Evolutionary conservation across 2,888 invertebrate genomes (phyloP).

Genomic region (Aporophyla nigra): DNA sequence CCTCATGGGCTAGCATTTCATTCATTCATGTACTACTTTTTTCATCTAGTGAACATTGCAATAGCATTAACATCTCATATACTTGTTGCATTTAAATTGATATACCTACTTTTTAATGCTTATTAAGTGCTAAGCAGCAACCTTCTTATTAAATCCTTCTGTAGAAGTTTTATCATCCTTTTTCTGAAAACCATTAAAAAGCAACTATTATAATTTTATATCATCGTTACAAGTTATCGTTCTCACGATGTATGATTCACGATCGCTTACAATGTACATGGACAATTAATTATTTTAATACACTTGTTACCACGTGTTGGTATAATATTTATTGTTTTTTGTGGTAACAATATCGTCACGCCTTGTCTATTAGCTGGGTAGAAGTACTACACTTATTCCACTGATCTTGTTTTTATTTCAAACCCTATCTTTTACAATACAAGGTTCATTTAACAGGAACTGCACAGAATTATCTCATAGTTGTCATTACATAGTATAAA

Average conservation of each 20-base stretch:
- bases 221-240: constrained; percentile 28
- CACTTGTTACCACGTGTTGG: constrained; percentile 37
- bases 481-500: too few relatives aligned
- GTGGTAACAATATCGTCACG: not conserved
- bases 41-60: not conserved
- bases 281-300: constrained; percentile 21
- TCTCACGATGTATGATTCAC: constrained; percentile 57
- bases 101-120: not conserved
- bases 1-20: too few relatives aligned
- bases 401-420: too few relatives aligned
- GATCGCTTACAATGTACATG: constrained; percentile 28
- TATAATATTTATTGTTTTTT: constrained; percentile 32
- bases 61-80: not conserved
- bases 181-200: constrained; percentile 5
- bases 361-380: not conserved
- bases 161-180: not conserved
- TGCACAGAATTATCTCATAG: too few relatives aligned
- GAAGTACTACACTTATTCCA: not conserved
- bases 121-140: not conserved
- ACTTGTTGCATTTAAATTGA: not conserved
- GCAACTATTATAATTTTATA: constrained; percentile 14
- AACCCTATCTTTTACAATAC: too few relatives aligned
- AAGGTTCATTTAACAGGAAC: too few relatives aligned
- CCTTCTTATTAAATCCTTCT: not conserved
- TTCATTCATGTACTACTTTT: not conserved